A percentile compares a stretch with the other conserved stretches of the same genome.
Evolutionary conservation across 35 echinoderm and acorn worm species (phyloP).

Genomic region (Nesometra sesokonis): DNA sequence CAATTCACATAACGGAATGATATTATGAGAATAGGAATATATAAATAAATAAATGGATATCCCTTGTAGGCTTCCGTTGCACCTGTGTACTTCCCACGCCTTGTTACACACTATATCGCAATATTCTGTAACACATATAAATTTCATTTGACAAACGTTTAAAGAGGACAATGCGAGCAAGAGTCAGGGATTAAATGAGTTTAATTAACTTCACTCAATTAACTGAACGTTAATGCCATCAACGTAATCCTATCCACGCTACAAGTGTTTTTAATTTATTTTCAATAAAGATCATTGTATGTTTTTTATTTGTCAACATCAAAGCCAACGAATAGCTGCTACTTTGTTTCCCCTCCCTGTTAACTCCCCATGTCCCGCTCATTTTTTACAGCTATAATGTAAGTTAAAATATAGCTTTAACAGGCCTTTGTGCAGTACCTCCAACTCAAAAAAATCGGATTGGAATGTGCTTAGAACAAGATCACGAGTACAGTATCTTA

Average conservation of each 20-base stretch:
- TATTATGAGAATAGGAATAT: no score
- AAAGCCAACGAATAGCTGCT: no score
- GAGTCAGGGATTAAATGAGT: neutral
- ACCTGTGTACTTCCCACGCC: neutral
- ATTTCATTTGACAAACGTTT: neutral
- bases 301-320: no score
- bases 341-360: no score
- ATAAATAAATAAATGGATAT: neutral
- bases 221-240: neutral
- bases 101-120: neutral
- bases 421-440: no score
- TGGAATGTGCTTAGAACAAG: no score
- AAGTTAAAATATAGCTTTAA: no score
- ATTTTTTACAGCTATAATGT: no score
- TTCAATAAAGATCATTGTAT: neutral
- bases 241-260: neutral
- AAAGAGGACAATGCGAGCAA: neutral
- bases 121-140: neutral
- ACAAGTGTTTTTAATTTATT: neutral
- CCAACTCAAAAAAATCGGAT: no score
- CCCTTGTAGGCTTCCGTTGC: neutral
- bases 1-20: no score
- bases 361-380: no score
- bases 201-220: neutral
- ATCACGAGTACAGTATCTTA: no score